Base-by-base conservation (phyloP, 2,797 vertebrate genomes). In the Euthynnus affinis region DNA sequence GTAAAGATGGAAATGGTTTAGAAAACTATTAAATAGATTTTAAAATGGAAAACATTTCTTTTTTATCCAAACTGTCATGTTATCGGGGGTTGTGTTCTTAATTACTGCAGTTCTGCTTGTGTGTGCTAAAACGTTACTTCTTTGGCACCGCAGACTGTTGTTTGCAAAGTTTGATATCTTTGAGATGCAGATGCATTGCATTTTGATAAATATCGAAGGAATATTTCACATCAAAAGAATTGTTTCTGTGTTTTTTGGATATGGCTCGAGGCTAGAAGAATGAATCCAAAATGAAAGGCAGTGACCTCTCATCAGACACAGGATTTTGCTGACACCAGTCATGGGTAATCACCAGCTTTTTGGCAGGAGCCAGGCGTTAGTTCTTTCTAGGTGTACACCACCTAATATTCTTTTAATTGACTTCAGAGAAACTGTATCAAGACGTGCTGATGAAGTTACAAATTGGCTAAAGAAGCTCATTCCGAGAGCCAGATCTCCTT, bases 391-490 rank as follows among this genome's bases (percentile, higher is more conserved):
- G 76, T 85, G 65, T 62, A 78, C 84, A 62, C 65, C 72, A 72
- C 84, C 75, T 92, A 91, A 92, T 93, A 89, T 88, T 84, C 81
- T 91, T 93, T 93, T 93, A 94, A 94, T 94, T 91, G 87, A 90
- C 89, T 94, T 95, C 80, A 89, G 84, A 94, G 86, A 89, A 85
- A 75, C 65, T 70, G 85, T 85, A 93, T 93, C 84, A 89, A 85
- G 84, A 89, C 68, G 65, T 73, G 82, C 88, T 91, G 90, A 90
- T 87, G 87, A 89, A 91, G 89, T 91, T 89, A 87, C 88, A 92
- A 91, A 91, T 91, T 89, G 92, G 88, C 89, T 67, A 74, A 87
- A 84, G 83, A 48, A 55, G 71, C 82, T 81, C 71, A 23, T 66
- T 89, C 51, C 51, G 55, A 69, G 81, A 60, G 82, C 85, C 89